These are phyloP conservation scores for Chaetogeoica ovagalla DNA, from an alignment of 2,888 invertebrate genomes.

Conservation along the genomic window DNA sequence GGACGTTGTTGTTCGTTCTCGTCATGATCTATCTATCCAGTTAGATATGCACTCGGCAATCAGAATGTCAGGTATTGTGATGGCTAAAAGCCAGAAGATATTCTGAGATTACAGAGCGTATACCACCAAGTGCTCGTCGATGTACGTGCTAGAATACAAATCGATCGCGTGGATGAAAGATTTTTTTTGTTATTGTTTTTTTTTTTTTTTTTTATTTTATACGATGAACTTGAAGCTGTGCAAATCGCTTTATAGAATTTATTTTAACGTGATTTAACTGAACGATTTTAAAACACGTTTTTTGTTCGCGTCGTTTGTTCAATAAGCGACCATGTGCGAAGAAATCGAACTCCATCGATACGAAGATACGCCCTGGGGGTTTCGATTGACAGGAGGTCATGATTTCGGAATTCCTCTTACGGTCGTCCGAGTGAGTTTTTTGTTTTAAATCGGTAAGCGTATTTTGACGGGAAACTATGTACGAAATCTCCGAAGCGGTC, in stretches of 20 bases:
- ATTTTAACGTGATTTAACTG: not conserved
- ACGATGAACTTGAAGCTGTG: slow-evolving; percentile 39
- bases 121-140: slow-evolving; percentile 16
- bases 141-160: slow-evolving; percentile 20
- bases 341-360: slow-evolving; percentile 55
- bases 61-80: slow-evolving; percentile 49
- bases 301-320: not conserved
- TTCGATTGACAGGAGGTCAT: slow-evolving; percentile 74
- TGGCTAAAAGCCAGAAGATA: slow-evolving; percentile 48
- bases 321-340: slow-evolving; percentile 55
- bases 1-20: slow-evolving; percentile 2
- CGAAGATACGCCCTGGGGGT: slow-evolving; percentile 74
- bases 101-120: slow-evolving; percentile 40
- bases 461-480: not conserved
- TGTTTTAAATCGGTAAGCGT: not conserved
- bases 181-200: no score
- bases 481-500: not conserved
- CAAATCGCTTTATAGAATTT: slow-evolving; percentile 43
- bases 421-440: slow-evolving; percentile 69
- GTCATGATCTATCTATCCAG: slow-evolving; percentile 16
- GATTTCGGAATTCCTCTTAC: slow-evolving; percentile 75
- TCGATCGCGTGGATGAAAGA: slow-evolving; percentile 26
- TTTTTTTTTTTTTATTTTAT: not conserved
- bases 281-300: not conserved
- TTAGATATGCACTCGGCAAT: slow-evolving; percentile 1